A percentile compares a stretch with the other conserved stretches of the same genome.
phyloP scores from a whole-genome alignment of 2,113 vertebrate species.

The Oenanthe melanoleuca region DNA sequence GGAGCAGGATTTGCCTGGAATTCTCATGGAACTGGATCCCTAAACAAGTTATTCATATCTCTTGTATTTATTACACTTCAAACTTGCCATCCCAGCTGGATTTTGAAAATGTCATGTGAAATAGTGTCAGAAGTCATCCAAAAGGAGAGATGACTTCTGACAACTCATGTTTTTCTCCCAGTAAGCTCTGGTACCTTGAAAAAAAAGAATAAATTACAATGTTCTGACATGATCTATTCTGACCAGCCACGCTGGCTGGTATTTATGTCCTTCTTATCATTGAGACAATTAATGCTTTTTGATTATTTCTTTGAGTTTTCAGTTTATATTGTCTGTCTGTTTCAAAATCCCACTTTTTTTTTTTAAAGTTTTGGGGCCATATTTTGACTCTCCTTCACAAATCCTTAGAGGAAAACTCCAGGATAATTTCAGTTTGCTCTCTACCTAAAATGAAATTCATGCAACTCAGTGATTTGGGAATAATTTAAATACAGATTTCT shows the following conservation, averaged over 20 bases:
- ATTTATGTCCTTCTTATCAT: neutral
- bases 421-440: neutral
- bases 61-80: neutral
- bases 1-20: neutral
- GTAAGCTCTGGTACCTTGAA: neutral
- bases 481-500: neutral
- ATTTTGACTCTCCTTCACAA: neutral
- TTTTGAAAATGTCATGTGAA: neutral
- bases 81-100: neutral
- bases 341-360: neutral
- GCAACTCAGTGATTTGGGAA: neutral
- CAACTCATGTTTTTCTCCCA: neutral
- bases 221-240: neutral
- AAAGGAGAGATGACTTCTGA: conserved; percentile 14
- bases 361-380: neutral
- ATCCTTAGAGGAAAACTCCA: neutral
- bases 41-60: neutral
- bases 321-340: neutral
- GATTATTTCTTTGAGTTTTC: neutral
- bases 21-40: neutral
- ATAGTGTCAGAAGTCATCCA: neutral
- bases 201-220: neutral
- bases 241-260: neutral
- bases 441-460: neutral
- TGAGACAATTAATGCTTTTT: neutral